phyloP scores from a whole-genome alignment of 2,888 invertebrate genomes.

The Fragum fragum region DNA sequence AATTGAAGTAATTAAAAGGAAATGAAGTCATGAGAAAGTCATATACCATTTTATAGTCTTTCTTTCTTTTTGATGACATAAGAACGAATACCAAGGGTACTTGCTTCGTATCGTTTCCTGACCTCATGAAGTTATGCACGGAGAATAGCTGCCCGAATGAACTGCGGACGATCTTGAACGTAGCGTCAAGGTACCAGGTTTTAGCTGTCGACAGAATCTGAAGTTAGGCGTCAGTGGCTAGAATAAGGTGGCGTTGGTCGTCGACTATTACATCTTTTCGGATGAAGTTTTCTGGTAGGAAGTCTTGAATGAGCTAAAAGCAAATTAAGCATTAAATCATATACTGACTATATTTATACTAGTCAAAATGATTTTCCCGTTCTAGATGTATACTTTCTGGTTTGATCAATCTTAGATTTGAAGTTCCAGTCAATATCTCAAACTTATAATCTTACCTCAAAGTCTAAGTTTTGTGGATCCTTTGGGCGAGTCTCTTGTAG shows the following conservation, averaged over 20 bases:
- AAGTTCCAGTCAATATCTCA: too few species aligned
- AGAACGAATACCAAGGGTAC: constrained; percentile 10
- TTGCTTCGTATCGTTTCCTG: background rate
- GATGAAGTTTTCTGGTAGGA: background rate
- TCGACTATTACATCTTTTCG: constrained; percentile 31
- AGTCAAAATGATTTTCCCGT: too few species aligned
- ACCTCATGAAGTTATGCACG: constrained; percentile 3
- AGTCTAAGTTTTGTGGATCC: background rate
- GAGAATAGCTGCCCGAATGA: constrained; percentile 13
- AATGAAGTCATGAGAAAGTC: too few species aligned
- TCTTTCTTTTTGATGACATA: background rate
- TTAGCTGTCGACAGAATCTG: background rate
- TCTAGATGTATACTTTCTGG: too few species aligned
- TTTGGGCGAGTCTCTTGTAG: background rate
- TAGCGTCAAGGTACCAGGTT: constrained; percentile 29
- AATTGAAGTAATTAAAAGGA: too few species aligned
- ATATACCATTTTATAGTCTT: constrained; percentile 22
- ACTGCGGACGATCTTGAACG: background rate
- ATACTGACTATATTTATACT: background rate
- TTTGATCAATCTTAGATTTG: too few species aligned
- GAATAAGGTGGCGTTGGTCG: constrained; percentile 22
- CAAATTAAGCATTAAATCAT: background rate
- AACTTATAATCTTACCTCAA: background rate
- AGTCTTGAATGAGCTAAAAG: background rate
- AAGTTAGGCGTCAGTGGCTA: constrained; percentile 28